Conservation (phyloP, 2,888 invertebrate genomes). For the Cartodere bifasciata region DNA sequence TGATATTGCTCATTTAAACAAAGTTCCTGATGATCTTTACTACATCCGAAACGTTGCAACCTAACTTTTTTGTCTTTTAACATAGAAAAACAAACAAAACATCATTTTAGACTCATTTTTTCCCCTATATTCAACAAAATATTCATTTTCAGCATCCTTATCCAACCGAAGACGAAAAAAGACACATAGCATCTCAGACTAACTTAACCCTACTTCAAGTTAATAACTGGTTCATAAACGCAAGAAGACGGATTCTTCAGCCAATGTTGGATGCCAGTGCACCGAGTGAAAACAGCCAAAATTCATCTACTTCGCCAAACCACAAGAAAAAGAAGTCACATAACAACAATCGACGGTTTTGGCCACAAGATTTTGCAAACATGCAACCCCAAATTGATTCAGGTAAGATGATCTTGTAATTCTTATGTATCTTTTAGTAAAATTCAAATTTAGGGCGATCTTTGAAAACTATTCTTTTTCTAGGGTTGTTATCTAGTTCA, state of each 20-base stretch:
- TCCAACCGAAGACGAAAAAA: slow-evolving; percentile 89
- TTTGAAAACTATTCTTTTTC: slow-evolving; percentile 11
- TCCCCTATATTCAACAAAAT: slow-evolving; percentile 1
- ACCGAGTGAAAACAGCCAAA: slow-evolving; percentile 22
- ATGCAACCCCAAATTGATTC: slow-evolving; percentile 48
- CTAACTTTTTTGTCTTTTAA: no score
- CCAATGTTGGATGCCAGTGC: slow-evolving; percentile 77
- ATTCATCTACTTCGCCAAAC: slow-evolving; percentile 27
- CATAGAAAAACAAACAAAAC: no score
- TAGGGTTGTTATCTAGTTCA: slow-evolving; percentile 48
- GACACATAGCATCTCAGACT: slow-evolving; percentile 78
- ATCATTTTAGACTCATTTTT: no score
- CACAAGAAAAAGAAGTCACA: slow-evolving; percentile 44
- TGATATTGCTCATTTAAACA: no score
- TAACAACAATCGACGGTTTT: slow-evolving; percentile 56
- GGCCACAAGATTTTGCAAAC: slow-evolving; percentile 57
- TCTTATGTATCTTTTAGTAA: slow-evolving; percentile 7
- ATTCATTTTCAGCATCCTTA: slow-evolving; percentile 82
- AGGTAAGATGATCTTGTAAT: slow-evolving; percentile 30
- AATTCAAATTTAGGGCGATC: neutral
- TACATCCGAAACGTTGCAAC: no score
- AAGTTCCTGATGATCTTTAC: no score
- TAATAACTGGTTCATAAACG: slow-evolving; percentile 86
- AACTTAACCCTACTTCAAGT: slow-evolving; percentile 78
- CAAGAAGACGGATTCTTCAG: slow-evolving; percentile 77